Percentiles rank a stretch among this genome's conserved stretches.
Evolutionary conservation across 2,888 invertebrate genomes (phyloP).

Genomic region (Drosophila atripex): DNA sequence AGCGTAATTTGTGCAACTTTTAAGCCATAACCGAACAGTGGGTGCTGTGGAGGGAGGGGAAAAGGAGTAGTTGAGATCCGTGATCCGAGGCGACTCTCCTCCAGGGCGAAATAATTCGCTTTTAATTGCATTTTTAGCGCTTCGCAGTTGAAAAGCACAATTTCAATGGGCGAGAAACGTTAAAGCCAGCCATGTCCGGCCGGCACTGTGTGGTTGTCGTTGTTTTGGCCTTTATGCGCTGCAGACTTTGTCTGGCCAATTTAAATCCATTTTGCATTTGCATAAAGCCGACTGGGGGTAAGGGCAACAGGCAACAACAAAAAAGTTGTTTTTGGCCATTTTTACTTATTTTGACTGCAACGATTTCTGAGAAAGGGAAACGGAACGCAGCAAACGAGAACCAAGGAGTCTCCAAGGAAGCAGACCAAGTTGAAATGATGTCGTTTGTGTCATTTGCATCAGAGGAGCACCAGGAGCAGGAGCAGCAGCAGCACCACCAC

Average conservation of each 20-base stretch:
- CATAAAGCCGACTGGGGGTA: slow-evolving; percentile 25
- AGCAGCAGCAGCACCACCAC: no score
- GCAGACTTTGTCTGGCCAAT: slow-evolving; percentile 49
- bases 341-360: slow-evolving; percentile 49
- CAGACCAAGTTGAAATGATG: slow-evolving; percentile 43
- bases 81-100: not conserved
- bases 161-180: slow-evolving; percentile 42
- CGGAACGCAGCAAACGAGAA: no score
- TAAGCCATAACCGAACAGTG: slow-evolving; percentile 12
- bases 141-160: slow-evolving; percentile 27
- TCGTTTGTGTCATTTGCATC: slow-evolving; percentile 67
- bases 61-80: slow-evolving; percentile 1
- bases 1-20: slow-evolving; percentile 57
- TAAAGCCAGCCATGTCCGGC: slow-evolving; percentile 39
- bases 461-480: slow-evolving; percentile 34
- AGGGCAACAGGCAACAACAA: not conserved
- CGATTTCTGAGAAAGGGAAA: slow-evolving; percentile 20
- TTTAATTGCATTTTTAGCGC: slow-evolving; percentile 65
- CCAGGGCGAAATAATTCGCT: slow-evolving; percentile 33
- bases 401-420: slow-evolving; percentile 25
- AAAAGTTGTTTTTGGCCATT: slow-evolving; percentile 18
- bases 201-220: not conserved
- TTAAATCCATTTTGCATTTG: slow-evolving; percentile 55
- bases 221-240: slow-evolving; percentile 25
- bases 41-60: no score